Conservation (phyloP, 2,888 invertebrate species). For the Notodonta dromedarius region DNA sequence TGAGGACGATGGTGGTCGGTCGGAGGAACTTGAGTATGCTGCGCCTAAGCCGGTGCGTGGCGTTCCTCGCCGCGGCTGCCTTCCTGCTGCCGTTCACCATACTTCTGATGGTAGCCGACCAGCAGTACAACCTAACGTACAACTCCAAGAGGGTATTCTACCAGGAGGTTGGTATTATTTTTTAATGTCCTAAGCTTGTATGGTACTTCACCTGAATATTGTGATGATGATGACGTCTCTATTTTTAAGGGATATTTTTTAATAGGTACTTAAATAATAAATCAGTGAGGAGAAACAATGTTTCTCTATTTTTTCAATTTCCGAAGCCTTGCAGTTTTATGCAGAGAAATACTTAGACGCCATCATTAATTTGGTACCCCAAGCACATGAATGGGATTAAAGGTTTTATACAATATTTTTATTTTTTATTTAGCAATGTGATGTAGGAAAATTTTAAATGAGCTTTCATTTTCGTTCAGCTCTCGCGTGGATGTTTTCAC, state of each 20-base stretch:
- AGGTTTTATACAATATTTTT: too few relatives aligned
- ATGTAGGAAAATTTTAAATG: too few relatives aligned
- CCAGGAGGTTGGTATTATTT: conserved; percentile 75
- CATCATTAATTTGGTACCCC: too few relatives aligned
- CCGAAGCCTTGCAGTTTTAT: too few relatives aligned
- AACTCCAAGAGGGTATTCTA: conserved; percentile 77
- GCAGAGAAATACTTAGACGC: too few relatives aligned
- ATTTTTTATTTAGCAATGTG: too few relatives aligned
- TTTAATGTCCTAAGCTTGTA: not conserved
- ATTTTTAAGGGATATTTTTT: too few relatives aligned
- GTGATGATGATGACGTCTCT: not conserved
- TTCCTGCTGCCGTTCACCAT: conserved; percentile 85
- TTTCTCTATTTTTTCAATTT: too few relatives aligned
- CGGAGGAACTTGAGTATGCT: conserved; percentile 77
- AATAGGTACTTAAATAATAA: too few relatives aligned
- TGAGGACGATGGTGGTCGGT: conserved; percentile 52
- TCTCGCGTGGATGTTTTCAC: not conserved
- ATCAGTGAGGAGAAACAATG: too few relatives aligned
- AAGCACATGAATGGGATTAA: too few relatives aligned
- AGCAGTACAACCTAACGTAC: conserved; percentile 84
- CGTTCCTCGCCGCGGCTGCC: conserved; percentile 85
- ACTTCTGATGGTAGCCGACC: conserved; percentile 85
- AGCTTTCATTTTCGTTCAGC: not conserved
- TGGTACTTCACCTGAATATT: not conserved
- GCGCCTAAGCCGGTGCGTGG: conserved; percentile 82